phyloP scores from a whole-genome alignment of 92 coral and sea anemone genomes.

The Bergia sp. region DNA sequence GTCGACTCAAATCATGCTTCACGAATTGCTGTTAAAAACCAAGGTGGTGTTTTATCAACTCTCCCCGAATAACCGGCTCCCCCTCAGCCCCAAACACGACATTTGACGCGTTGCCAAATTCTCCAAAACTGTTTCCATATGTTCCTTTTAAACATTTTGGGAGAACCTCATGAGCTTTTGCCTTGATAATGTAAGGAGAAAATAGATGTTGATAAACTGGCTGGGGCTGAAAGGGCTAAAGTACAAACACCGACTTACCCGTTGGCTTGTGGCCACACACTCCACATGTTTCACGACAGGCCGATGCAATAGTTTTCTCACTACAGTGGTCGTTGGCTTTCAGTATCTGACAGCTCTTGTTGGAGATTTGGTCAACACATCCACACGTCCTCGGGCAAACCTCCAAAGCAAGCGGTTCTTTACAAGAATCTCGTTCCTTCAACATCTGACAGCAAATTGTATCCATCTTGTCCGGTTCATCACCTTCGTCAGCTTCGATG shows the following conservation, averaged over 20 bases:
- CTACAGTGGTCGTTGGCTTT: neutral
- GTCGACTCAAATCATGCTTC: too few species aligned
- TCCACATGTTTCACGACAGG: constrained; percentile 2
- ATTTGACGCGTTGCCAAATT: too few species aligned
- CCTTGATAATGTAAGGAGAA: too few species aligned
- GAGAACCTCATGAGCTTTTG: too few species aligned
- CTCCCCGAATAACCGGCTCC: too few species aligned
- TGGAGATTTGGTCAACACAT: neutral
- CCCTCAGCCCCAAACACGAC: too few species aligned
- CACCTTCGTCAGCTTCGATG: neutral
- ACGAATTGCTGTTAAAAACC: too few species aligned
- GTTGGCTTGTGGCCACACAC: neutral
- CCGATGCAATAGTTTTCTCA: constrained; percentile 6
- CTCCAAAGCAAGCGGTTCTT: neutral
- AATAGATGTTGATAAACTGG: too few species aligned
- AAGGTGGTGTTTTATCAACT: too few species aligned
- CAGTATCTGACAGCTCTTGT: neutral
- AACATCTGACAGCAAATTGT: neutral
- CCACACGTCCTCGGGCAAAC: constrained; percentile 6
- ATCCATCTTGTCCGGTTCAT: neutral
- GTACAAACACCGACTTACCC: neutral
- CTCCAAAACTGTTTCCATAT: too few species aligned
- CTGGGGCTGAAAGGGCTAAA: too few species aligned
- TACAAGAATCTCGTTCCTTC: neutral
- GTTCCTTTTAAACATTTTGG: too few species aligned